A percentile compares a stretch with the other conserved stretches of the same genome.
phyloP scores from a whole-genome alignment of 1,140 invertebrate species.

The Bombus soroeensis region DNA sequence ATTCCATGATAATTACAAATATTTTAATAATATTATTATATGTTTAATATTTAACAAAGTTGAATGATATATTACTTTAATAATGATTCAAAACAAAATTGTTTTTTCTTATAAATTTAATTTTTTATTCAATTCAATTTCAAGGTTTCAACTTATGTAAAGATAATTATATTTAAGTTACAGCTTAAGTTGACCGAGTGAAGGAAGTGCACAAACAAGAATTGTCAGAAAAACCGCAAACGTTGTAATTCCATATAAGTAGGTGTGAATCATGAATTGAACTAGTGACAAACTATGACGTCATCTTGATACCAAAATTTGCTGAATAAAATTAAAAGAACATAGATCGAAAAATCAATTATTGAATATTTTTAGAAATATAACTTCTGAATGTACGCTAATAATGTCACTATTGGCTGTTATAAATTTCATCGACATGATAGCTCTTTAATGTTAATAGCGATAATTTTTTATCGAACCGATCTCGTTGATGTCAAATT shows the following conservation, averaged over 20 bases:
- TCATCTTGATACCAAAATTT: background rate
- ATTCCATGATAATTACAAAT: background rate
- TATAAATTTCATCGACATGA: background rate
- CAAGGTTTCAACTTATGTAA: background rate
- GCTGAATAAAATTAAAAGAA: background rate
- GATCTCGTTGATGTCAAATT: background rate
- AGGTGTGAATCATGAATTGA: background rate
- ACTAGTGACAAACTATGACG: background rate
- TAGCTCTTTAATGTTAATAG: conserved; percentile 26
- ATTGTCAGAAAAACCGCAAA: background rate
- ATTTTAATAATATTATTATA: background rate
- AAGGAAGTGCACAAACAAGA: background rate
- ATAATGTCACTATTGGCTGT: background rate
- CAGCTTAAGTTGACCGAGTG: too few species aligned
- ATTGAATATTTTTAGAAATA: background rate
- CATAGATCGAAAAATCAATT: background rate
- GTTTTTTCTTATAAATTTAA: background rate
- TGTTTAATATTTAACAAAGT: background rate
- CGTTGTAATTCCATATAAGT: background rate
- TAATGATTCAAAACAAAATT: background rate
- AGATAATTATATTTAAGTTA: background rate
- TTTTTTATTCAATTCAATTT: background rate
- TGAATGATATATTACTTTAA: background rate
- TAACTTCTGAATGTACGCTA: background rate
- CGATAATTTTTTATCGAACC: background rate